Evolutionary conservation across 2,888 invertebrate genomes (phyloP).

Genomic region (Atrina japonica): DNA sequence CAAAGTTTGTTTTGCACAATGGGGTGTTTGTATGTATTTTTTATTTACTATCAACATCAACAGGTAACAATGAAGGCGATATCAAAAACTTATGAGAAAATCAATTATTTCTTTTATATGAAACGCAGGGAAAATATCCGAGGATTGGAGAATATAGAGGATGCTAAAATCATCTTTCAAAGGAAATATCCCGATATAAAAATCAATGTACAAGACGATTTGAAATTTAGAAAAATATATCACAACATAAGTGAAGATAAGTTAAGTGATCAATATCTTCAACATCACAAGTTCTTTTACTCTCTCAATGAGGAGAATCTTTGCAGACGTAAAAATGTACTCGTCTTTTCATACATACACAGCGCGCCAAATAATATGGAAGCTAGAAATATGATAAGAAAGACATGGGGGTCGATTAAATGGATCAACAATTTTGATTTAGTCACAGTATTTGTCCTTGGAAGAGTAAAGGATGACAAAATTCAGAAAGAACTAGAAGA

Average conservation of each 20-base stretch:
- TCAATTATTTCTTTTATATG: too few relatives aligned
- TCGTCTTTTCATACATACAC: not conserved
- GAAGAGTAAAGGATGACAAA: not conserved
- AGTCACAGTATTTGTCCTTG: not conserved
- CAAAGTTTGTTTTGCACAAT: too few relatives aligned
- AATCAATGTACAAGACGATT: too few relatives aligned
- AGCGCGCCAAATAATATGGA: not conserved
- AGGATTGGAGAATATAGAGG: too few relatives aligned
- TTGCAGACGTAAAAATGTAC: not conserved
- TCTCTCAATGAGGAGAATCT: not conserved
- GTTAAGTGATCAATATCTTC: not conserved
- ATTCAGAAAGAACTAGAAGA: conserved; percentile 32
- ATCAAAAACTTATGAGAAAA: too few relatives aligned
- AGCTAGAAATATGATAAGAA: not conserved
- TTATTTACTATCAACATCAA: too few relatives aligned
- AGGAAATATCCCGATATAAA: too few relatives aligned
- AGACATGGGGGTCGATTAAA: not conserved
- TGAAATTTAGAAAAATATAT: too few relatives aligned
- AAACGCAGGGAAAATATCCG: too few relatives aligned
- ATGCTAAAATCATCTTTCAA: too few relatives aligned
- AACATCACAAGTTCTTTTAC: not conserved
- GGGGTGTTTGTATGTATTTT: too few relatives aligned
- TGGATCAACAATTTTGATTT: not conserved
- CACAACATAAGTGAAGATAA: not conserved
- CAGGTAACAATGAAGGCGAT: too few relatives aligned